These are phyloP conservation scores for Drosophila parvula DNA, from an alignment of 1,140 invertebrate species.

Conservation along the genomic window DNA sequence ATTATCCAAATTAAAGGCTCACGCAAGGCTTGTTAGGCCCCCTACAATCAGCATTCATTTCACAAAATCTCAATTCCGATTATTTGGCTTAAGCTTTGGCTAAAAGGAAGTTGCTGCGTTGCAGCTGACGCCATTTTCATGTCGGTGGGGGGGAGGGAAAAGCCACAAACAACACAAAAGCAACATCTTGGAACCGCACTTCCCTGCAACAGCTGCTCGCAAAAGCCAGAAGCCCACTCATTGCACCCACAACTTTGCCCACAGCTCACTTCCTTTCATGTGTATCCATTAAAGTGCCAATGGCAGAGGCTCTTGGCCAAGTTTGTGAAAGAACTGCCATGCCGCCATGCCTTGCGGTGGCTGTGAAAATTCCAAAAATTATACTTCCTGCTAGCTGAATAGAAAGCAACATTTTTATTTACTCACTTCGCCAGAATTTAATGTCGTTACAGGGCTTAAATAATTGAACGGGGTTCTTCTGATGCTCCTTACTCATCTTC, in stretches of 20 bases:
- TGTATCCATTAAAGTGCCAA: conserved; percentile 62
- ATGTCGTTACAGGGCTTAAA: conserved; percentile 10
- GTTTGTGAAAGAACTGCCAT: conserved; percentile 28
- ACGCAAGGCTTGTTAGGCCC: conserved; percentile 21
- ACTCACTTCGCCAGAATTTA: conserved; percentile 24
- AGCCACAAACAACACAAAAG: conserved; percentile 58
- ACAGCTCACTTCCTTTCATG: conserved; percentile 20
- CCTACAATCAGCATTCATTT: conserved; percentile 30
- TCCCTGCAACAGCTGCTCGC: conserved; percentile 55
- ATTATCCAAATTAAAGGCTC: conserved; percentile 34
- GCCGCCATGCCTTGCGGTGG: conserved; percentile 15
- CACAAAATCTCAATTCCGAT: conserved; percentile 31
- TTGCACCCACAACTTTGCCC: conserved; percentile 1
- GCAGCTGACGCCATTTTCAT: conserved; percentile 67
- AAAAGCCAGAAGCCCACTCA: conserved; percentile 4
- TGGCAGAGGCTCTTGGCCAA: conserved; percentile 25
- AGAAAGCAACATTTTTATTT: conserved; percentile 29
- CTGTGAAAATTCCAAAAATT: conserved; percentile 38
- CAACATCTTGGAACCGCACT: conserved; percentile 48
- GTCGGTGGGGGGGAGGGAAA: conserved; percentile 37
- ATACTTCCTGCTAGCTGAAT: conserved; percentile 34
- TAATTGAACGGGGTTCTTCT: not conserved
- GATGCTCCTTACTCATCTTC: conserved; percentile 9
- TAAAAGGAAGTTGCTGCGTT: conserved; percentile 21
- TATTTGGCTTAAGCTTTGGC: conserved; percentile 26